Evolutionary conservation across 1,140 invertebrate species (phyloP).

Genomic region (Drosophila neocordata): DNA sequence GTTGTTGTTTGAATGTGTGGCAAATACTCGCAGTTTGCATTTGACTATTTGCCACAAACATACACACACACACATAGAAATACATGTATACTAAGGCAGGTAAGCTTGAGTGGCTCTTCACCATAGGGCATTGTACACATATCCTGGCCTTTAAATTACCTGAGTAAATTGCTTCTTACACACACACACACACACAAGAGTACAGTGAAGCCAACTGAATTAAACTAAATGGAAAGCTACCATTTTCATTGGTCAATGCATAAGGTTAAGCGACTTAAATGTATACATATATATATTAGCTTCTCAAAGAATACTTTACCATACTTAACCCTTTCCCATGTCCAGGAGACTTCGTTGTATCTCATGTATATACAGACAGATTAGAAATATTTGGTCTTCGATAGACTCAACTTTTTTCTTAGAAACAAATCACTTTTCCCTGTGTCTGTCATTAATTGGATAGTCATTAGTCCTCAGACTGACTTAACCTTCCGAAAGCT

Average conservation of each 20-base stretch:
- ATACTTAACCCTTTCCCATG: not conserved
- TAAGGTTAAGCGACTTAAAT: not conserved
- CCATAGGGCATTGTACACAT: constrained; percentile 15
- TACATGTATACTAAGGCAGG: not conserved
- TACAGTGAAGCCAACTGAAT: not conserved
- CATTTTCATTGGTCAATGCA: constrained; percentile 7
- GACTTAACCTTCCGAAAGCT: too few species aligned
- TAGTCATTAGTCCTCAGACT: not conserved
- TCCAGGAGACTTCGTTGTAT: not conserved
- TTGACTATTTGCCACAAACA: constrained; percentile 61
- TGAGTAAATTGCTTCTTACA: constrained; percentile 44
- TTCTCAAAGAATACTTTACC: not conserved
- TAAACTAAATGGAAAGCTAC: constrained; percentile 31
- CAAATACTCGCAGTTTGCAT: constrained; percentile 64
- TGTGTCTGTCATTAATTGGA: not conserved
- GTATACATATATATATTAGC: not conserved
- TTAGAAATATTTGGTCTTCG: not conserved
- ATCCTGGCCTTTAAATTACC: constrained; percentile 55
- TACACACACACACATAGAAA: constrained; percentile 19
- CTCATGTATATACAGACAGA: not conserved
- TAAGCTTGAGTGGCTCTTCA: constrained; percentile 29
- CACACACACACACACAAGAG: constrained; percentile 6
- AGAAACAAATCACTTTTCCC: not conserved
- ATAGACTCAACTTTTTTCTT: not conserved
- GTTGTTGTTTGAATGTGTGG: constrained; percentile 64